phyloP scores from a whole-genome alignment of 1,140 invertebrate genomes.

The silkworm (Bombyx mori) region DNA sequence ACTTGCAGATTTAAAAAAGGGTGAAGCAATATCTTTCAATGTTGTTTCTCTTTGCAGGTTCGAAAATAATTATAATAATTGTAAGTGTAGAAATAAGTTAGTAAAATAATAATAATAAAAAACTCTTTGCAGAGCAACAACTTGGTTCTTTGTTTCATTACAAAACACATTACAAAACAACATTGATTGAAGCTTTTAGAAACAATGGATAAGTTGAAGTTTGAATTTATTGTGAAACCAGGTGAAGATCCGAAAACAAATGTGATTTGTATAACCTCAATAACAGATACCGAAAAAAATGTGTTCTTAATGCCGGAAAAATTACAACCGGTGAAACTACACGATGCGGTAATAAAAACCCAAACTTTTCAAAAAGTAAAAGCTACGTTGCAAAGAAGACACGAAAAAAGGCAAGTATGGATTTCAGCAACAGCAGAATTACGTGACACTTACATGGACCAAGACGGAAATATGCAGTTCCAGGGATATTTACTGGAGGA shows the following conservation, averaged over 20 bases:
- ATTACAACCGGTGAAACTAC: slow-evolving; percentile 13
- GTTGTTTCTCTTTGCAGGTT: too few species aligned
- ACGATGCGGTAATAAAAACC: slow-evolving; percentile 15
- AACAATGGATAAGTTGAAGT: slow-evolving; percentile 38
- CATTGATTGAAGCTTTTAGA: slow-evolving; percentile 18
- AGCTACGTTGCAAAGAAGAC: slow-evolving; percentile 36
- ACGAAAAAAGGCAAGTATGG: slow-evolving; percentile 43
- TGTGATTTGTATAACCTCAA: slow-evolving; percentile 41
- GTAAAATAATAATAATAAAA: too few species aligned
- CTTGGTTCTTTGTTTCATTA: too few species aligned
- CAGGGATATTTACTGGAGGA: slow-evolving; percentile 28
- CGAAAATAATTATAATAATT: too few species aligned
- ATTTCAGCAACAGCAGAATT: slow-evolving; percentile 25
- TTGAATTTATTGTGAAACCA: slow-evolving; percentile 34
- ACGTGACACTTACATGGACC: slow-evolving; percentile 17
- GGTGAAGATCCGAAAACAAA: slow-evolving; percentile 38
- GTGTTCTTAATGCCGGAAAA: slow-evolving; percentile 21
- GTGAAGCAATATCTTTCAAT: too few species aligned
- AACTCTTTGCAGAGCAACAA: too few species aligned
- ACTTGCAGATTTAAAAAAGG: too few species aligned
- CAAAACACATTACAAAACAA: slow-evolving; percentile 22
- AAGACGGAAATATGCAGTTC: slow-evolving; percentile 34
- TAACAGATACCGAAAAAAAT: slow-evolving; percentile 20
- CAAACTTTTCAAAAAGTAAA: slow-evolving; percentile 34
- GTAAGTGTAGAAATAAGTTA: too few species aligned